Percentiles rank a stretch among this genome's conserved stretches.
These are phyloP conservation scores for Halcyon badia DNA, from an alignment of 2,797 vertebrate genomes.

Conservation along the genomic window DNA sequence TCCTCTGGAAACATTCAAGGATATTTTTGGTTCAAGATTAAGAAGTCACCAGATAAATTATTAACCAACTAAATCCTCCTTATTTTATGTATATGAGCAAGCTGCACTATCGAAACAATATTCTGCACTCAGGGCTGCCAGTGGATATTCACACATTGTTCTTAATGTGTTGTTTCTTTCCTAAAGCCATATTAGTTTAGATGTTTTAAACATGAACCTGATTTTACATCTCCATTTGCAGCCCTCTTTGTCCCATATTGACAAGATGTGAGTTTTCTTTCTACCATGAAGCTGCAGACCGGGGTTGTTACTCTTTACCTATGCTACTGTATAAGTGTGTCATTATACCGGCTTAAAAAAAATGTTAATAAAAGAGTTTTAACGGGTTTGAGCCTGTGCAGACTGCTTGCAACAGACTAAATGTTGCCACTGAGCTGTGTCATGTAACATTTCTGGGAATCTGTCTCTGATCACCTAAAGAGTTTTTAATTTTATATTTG, in stretches of 20 bases:
- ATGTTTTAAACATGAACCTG: conserved; percentile 73
- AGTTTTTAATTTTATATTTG: conserved; percentile 40
- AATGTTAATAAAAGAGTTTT: not conserved
- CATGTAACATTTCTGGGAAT: not conserved
- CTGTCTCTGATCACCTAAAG: not conserved
- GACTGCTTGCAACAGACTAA: not conserved
- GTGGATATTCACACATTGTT: conserved; percentile 60
- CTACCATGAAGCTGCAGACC: not conserved
- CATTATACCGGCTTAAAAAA: conserved; percentile 1
- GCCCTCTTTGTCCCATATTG: conserved; percentile 17
- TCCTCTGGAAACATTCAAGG: conserved; percentile 53
- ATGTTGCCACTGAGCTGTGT: not conserved
- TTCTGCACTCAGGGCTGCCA: conserved; percentile 47
- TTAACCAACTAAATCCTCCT: conserved; percentile 52
- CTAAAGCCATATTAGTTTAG: conserved; percentile 60
- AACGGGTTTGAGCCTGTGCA: not conserved
- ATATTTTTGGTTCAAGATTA: conserved; percentile 70
- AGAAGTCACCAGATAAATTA: conserved; percentile 62
- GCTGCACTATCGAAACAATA: conserved; percentile 51
- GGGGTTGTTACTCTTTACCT: not conserved
- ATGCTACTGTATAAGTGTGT: not conserved
- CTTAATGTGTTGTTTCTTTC: conserved; percentile 59
- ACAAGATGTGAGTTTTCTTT: conserved; percentile 51
- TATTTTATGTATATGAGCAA: conserved; percentile 59
- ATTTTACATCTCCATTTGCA: conserved; percentile 66